A percentile compares a stretch with the other conserved stretches of the same genome.
These are phyloP conservation scores for Pachyuromys duprasi DNA, from an alignment of 2,797 vertebrate species.

Conservation along the genomic window DNA sequence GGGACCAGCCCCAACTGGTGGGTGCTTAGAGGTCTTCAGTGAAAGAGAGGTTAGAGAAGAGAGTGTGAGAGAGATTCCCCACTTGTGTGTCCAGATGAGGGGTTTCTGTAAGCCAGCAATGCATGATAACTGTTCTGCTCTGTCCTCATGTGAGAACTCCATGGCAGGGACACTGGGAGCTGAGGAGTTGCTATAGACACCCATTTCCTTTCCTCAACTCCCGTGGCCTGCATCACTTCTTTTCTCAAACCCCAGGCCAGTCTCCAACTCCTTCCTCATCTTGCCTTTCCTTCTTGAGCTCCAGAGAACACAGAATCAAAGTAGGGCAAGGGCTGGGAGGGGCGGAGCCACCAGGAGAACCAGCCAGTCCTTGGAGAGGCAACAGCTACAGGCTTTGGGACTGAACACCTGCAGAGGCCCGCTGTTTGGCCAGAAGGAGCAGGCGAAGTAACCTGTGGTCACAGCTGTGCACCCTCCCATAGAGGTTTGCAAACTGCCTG, in stretches of 20 bases:
- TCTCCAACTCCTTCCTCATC: background rate
- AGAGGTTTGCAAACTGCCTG: fast-evolving
- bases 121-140: fast-evolving
- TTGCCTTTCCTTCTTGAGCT: background rate
- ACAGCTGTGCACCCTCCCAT: fast-evolving
- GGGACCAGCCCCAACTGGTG: no score
- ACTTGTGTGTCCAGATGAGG: background rate
- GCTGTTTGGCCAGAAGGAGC: background rate
- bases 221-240: background rate
- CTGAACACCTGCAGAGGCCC: background rate
- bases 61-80: background rate
- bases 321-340: background rate
- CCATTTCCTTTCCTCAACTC: background rate
- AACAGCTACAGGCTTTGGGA: background rate
- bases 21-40: background rate
- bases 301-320: background rate
- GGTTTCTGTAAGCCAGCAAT: fast-evolving
- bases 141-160: fast-evolving
- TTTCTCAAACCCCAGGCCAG: background rate
- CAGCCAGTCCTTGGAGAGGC: background rate
- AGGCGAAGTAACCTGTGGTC: background rate
- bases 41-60: background rate
- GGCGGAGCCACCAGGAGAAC: fast-evolving
- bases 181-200: background rate
- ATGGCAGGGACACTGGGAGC: fast-evolving